These are phyloP conservation scores for Drosophila kepulauana DNA, from an alignment of 1,140 invertebrate species.

Conservation along the genomic window DNA sequence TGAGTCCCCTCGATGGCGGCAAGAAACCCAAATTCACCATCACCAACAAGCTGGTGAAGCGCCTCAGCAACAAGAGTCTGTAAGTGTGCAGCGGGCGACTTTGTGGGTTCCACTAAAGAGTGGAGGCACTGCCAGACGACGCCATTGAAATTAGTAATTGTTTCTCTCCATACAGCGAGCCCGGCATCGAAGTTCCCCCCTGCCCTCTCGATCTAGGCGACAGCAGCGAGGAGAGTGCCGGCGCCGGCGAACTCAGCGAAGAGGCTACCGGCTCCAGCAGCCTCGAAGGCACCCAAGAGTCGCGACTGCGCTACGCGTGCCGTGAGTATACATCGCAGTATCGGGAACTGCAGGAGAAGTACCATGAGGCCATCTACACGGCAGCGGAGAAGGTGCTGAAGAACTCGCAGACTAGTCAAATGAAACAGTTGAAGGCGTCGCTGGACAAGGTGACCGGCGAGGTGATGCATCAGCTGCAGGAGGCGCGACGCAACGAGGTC, in stretches of 20 bases:
- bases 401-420: conserved; percentile 91
- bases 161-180: conserved; percentile 78
- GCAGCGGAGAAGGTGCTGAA: conserved; percentile 92
- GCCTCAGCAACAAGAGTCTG: conserved; percentile 93
- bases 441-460: conserved; percentile 92
- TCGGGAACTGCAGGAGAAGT: conserved; percentile 92
- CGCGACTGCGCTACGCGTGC: conserved; percentile 88
- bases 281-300: conserved; percentile 88
- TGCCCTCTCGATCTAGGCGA: conserved; percentile 76
- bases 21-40: conserved; percentile 90
- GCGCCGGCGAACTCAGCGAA: conserved; percentile 57
- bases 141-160: conserved; percentile 81
- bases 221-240: conserved; percentile 84
- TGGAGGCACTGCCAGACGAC: conserved; percentile 63
- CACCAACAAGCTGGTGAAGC: conserved; percentile 91
- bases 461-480: conserved; percentile 93
- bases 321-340: conserved; percentile 91
- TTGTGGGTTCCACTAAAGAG: not conserved
- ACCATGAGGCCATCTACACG: conserved; percentile 91
- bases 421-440: conserved; percentile 89
- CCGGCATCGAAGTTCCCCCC: conserved; percentile 79
- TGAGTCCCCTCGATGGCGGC: conserved; percentile 86
- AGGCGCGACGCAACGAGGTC: conserved; percentile 93
- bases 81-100: conserved; percentile 85
- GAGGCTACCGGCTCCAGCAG: conserved; percentile 85